These are phyloP conservation scores for Agelastica alni DNA, from an alignment of 2,888 invertebrate genomes.

Conservation along the genomic window DNA sequence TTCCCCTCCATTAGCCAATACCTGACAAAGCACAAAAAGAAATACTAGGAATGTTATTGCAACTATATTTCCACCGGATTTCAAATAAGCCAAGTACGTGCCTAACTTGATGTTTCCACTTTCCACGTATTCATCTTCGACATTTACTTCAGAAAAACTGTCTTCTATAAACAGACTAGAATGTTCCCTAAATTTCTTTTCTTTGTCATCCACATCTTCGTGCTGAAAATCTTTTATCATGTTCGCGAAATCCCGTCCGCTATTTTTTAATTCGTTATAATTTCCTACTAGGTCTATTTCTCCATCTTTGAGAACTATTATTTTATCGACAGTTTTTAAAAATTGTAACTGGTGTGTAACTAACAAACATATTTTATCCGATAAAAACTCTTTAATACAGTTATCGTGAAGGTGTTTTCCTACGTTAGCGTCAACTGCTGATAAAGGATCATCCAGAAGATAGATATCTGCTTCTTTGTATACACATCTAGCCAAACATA, in stretches of 20 bases:
- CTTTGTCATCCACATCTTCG: constrained; percentile 47
- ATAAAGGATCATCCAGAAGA: constrained; percentile 79
- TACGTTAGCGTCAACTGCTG: constrained; percentile 80
- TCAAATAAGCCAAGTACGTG: constrained; percentile 59
- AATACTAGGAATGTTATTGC: constrained; percentile 55
- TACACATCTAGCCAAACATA: constrained; percentile 77
- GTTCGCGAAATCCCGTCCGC: constrained; percentile 57
- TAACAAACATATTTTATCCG: constrained; percentile 65
- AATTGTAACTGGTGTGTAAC: constrained; percentile 75
- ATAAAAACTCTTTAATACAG: constrained; percentile 67
- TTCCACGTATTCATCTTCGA: constrained; percentile 48
- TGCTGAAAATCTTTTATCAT: constrained; percentile 37
- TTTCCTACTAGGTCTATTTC: constrained; percentile 58
- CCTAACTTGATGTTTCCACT: constrained; percentile 45
- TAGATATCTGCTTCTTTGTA: constrained; percentile 80
- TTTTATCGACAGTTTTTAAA: constrained; percentile 51
- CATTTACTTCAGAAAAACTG: constrained; percentile 39
- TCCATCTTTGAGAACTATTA: constrained; percentile 56
- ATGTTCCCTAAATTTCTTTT: constrained; percentile 43
- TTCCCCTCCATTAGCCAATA: constrained; percentile 67
- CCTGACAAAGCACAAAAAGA: constrained; percentile 63
- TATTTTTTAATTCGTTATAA: constrained; percentile 55
- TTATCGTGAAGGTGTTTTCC: constrained; percentile 73
- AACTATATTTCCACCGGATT: constrained; percentile 60
- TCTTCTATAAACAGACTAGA: constrained; percentile 48